phyloP scores from a whole-genome alignment of 2,797 vertebrate species.

The Malurus splendens region DNA sequence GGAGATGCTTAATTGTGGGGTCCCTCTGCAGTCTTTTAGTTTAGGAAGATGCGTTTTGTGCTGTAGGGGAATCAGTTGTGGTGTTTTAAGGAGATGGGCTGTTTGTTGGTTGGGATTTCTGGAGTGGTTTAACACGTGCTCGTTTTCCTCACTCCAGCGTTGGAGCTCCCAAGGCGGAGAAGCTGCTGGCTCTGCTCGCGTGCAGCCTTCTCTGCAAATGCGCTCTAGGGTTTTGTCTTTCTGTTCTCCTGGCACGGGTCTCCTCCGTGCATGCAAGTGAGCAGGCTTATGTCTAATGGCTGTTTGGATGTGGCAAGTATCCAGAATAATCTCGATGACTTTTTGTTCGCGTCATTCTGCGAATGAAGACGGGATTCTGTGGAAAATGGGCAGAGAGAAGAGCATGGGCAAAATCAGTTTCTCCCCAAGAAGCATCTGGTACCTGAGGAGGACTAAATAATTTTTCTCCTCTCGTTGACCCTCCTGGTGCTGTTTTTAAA shows the following conservation, averaged over 20 bases:
- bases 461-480: conserved; percentile 6
- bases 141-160: neutral
- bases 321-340: conserved; percentile 21
- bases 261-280: conserved; percentile 33
- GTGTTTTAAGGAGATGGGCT: neutral
- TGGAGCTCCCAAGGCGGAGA: conserved; percentile 1
- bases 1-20: conserved; percentile 15
- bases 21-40: neutral
- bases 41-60: neutral
- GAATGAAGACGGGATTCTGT: conserved; percentile 7
- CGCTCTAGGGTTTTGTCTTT: conserved; percentile 51
- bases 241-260: conserved; percentile 28
- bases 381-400: neutral
- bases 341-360: conserved; percentile 11
- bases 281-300: conserved; percentile 53
- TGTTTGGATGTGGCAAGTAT: conserved; percentile 31
- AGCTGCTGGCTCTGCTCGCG: conserved; percentile 17
- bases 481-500: conserved; percentile 34
- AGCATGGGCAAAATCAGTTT: neutral
- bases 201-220: conserved; percentile 36
- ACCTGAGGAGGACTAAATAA: conserved; percentile 53
- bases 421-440: neutral
- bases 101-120: conserved; percentile 27
- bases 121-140: conserved; percentile 24
- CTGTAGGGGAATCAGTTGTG: neutral